Percentiles rank a stretch among this genome's conserved stretches.
These are phyloP conservation scores for Hirtodrosophila alboralis DNA, from an alignment of 2,888 invertebrate species.

Conservation along the genomic window DNA sequence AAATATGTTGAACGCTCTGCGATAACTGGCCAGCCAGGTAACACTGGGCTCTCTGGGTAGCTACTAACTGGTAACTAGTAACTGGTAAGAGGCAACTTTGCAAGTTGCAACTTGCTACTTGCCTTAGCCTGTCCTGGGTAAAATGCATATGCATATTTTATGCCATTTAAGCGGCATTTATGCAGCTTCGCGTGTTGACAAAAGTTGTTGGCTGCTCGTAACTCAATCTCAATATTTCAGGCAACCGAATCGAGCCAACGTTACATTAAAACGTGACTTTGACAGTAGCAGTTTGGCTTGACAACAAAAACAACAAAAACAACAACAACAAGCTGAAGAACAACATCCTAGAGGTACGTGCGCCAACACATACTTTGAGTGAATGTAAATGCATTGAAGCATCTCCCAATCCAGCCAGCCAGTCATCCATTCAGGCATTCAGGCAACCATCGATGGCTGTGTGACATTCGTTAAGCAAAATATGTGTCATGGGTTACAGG, in stretches of 20 bases:
- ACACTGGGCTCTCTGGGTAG: too few relatives aligned
- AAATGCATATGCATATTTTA: conserved; percentile 77
- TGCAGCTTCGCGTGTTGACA: conserved; percentile 77
- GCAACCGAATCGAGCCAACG: conserved; percentile 61
- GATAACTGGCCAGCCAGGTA: conserved; percentile 78
- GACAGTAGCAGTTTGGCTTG: conserved; percentile 74
- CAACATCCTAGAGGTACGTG: conserved; percentile 62
- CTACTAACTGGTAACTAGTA: conserved; percentile 10
- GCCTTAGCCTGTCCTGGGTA: conserved; percentile 25
- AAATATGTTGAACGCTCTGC: conserved; percentile 76
- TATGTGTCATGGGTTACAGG: conserved; percentile 63
- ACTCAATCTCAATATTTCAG: conserved; percentile 78
- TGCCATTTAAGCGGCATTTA: conserved; percentile 79
- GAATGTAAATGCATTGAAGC: conserved; percentile 57
- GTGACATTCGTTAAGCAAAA: conserved; percentile 76
- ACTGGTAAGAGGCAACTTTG: conserved; percentile 37
- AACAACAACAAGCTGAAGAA: too few relatives aligned
- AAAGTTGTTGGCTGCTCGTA: conserved; percentile 78
- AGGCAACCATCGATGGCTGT: conserved; percentile 37
- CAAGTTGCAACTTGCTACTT: conserved; percentile 30
- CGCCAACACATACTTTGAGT: conserved; percentile 61
- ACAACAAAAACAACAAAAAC: conserved; percentile 47
- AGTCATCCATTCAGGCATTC: conserved; percentile 12
- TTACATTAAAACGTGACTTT: conserved; percentile 79
- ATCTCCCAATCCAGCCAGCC: conserved; percentile 45